phyloP scores from a whole-genome alignment of 2,113 vertebrate species.

The Eulacestoma nigropectus region DNA sequence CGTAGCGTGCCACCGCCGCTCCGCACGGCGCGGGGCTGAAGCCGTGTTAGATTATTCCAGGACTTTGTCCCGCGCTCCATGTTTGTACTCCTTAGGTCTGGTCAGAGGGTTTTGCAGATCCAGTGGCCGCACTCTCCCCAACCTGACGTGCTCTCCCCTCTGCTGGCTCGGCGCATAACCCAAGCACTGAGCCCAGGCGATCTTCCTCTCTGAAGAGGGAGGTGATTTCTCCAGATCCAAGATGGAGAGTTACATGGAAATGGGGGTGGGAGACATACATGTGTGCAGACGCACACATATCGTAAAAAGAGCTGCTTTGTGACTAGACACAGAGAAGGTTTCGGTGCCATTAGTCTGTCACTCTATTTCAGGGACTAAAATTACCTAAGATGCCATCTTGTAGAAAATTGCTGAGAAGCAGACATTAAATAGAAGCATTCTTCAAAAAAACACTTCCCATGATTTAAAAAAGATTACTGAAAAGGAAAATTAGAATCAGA shows the following conservation, averaged over 20 bases:
- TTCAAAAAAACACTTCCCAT: rapidly evolving
- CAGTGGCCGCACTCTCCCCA: rapidly evolving
- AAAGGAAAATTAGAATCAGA: background rate
- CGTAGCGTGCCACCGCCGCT: rapidly evolving
- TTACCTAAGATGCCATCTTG: background rate
- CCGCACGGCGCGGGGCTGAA: rapidly evolving
- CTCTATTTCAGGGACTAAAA: background rate
- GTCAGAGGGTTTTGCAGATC: rapidly evolving
- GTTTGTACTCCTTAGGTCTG: too few species aligned
- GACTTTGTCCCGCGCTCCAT: rapidly evolving
- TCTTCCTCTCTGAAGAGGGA: background rate
- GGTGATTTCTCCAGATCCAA: background rate
- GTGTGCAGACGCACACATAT: rapidly evolving
- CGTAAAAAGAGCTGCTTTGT: background rate
- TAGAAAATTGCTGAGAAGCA: background rate
- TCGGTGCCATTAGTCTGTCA: background rate
- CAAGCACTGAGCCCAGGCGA: rapidly evolving
- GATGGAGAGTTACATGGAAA: background rate
- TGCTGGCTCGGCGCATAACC: background rate
- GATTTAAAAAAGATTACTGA: background rate
- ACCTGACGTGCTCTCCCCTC: rapidly evolving
- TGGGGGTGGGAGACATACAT: rapidly evolving
- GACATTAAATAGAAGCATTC: background rate
- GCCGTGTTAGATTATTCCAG: rapidly evolving
- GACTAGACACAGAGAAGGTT: background rate